These are phyloP conservation scores for Acanthochromis polyacanthus DNA, from an alignment of 2,113 vertebrate genomes.

Conservation along the genomic window DNA sequence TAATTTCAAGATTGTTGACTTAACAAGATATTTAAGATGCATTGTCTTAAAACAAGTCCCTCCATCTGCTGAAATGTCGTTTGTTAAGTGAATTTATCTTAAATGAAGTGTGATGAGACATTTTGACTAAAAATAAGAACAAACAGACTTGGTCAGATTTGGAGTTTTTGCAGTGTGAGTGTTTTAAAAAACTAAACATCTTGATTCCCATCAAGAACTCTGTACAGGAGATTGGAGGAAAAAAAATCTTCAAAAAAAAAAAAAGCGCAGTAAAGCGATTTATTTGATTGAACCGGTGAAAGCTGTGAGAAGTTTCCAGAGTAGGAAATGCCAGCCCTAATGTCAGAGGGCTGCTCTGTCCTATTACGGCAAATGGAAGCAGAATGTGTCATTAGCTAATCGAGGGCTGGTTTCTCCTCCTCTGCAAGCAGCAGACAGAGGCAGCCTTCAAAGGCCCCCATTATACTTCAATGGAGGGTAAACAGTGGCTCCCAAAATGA, in stretches of 20 bases:
- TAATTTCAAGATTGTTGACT: too few species aligned
- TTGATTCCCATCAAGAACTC: background rate
- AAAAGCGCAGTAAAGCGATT: constrained; percentile 13
- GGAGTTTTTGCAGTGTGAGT: too few species aligned
- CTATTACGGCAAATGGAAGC: constrained; percentile 86
- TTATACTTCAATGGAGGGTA: constrained; percentile 82
- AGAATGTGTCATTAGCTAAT: constrained; percentile 88
- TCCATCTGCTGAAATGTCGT: too few species aligned
- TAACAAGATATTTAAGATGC: too few species aligned
- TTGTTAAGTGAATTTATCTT: too few species aligned
- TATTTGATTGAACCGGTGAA: constrained; percentile 27
- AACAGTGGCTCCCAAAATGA: constrained; percentile 85
- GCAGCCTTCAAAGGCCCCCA: constrained; percentile 84
- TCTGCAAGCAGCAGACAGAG: constrained; percentile 84
- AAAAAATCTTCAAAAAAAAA: background rate
- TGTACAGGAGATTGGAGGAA: background rate
- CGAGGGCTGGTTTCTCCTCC: constrained; percentile 81
- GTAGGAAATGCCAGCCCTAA: constrained; percentile 78
- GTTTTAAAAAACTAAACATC: background rate
- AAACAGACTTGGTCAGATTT: too few species aligned
- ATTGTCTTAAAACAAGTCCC: too few species aligned
- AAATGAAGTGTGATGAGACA: too few species aligned
- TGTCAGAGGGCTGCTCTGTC: constrained; percentile 85
- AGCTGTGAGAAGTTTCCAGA: constrained; percentile 66
- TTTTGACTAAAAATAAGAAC: too few species aligned